Base-by-base conservation (phyloP, 30 jellyfish, hydroid and myxozoan species). In the Aurelia aurita complex sp. Pacific region DNA sequence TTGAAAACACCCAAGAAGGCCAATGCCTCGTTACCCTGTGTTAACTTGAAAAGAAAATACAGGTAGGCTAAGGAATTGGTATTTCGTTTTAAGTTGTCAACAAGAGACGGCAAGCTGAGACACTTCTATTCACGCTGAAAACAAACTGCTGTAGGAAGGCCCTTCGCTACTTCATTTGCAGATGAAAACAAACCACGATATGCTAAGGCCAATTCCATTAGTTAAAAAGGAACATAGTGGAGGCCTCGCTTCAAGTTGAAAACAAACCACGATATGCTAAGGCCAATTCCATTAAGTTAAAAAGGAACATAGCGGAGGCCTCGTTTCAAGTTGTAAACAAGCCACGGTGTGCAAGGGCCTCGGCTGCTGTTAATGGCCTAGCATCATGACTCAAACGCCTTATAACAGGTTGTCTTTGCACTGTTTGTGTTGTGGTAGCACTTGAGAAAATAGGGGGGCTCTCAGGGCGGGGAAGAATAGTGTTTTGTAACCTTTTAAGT, bases 301-400 rank as follows among this genome's bases (percentile, higher is more conserved):
- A 54, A 54, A 54, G 15, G 33, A 74, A 74, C 3, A 23, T 23
- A 23, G 29, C 19, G 3, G 10, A 12, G 14, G 11, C 12, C 36
- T 46, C 35, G 35, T 2, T 18, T 80, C 42, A 84, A 19, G 69
- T 33, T 7, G 95, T 9, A 62, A 88, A 80, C 57, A 80, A 67
- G 52, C 80, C 55, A 34, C 97, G 77, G 40, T 79, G 91, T 9
- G 90, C 88, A 10, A 73, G 69, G 51, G 74, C 79, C 81, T 88
- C 97, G 17, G 97, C 92, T n/a, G 91, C 75, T 14, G 97, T 88
- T 53, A 88, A 60, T 10, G 97, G 97, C 74, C 90, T 88, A 17
- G 97, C 97, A 64, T 88, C 87, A 52, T 80, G 86, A 50, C 72
- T 80, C 3, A 88, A 85, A 13, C 92, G 85, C 11, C 97, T 40